Evolutionary conservation across 2,888 invertebrate genomes (phyloP).

Genomic region (Copidosoma aretas): DNA sequence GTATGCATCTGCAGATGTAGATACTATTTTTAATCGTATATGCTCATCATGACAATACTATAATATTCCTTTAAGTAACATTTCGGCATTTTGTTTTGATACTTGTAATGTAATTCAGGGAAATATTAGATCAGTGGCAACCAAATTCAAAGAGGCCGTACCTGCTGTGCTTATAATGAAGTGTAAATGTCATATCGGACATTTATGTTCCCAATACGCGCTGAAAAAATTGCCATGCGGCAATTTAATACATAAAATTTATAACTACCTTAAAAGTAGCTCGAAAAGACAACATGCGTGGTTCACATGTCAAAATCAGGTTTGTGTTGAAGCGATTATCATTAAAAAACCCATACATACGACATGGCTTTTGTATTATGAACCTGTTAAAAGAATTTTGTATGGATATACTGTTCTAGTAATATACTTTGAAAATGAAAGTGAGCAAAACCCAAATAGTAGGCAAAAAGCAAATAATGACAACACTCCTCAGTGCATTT

Average conservation of each 20-base stretch:
- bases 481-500: too few relatives aligned
- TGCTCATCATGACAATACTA: background rate
- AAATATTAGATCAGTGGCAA: background rate
- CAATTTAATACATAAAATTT: background rate
- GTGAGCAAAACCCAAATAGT: too few relatives aligned
- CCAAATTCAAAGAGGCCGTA: background rate
- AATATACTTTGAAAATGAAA: too few relatives aligned
- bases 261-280: background rate
- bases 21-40: background rate
- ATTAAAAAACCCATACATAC: background rate
- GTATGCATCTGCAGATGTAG: background rate
- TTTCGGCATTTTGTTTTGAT: slow-evolving; percentile 4
- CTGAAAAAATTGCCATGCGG: background rate
- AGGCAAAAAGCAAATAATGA: too few relatives aligned
- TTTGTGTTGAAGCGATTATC: background rate
- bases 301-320: background rate
- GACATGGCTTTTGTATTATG: background rate
- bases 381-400: background rate
- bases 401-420: background rate
- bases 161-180: slow-evolving; percentile 4
- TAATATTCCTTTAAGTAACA: slow-evolving; percentile 8
- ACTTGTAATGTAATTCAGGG: slow-evolving; percentile 11
- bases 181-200: slow-evolving; percentile 11
- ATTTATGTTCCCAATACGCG: background rate
- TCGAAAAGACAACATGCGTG: background rate